These are phyloP conservation scores for Panulirus ornatus DNA, from an alignment of 1,140 invertebrate species.

Conservation along the genomic window DNA sequence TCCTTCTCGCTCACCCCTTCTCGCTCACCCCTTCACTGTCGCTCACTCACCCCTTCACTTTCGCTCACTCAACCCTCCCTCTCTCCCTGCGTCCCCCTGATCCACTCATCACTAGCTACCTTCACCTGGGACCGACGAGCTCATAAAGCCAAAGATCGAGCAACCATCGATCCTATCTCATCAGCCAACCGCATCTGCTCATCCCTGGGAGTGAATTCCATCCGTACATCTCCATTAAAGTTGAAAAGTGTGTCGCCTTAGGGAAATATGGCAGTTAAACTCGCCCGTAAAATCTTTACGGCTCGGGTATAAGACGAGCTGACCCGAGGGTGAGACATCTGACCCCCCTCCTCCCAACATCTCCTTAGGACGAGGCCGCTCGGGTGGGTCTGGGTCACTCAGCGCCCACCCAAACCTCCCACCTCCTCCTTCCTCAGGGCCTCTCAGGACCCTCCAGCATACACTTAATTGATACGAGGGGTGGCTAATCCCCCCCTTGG, in stretches of 20 bases:
- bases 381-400: background rate
- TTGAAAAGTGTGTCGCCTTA: conserved; percentile 28
- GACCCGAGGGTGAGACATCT: background rate
- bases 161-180: background rate
- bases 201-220: conserved; percentile 8
- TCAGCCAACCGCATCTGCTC: background rate
- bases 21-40: background rate
- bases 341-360: background rate
- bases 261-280: conserved; percentile 38
- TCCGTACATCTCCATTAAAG: conserved; percentile 35
- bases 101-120: background rate
- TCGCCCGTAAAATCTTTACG: conserved; percentile 26
- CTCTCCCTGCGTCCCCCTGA: background rate
- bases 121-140: background rate
- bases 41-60: background rate
- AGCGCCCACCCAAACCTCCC: too few species aligned
- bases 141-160: background rate
- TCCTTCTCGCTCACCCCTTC: background rate
- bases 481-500: conserved; percentile 19
- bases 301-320: background rate
- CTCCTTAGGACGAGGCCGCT: background rate
- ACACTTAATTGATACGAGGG: conserved; percentile 37
- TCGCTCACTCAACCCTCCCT: background rate
- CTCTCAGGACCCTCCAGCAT: background rate
- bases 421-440: background rate